phyloP scores from a whole-genome alignment of 2,113 vertebrate species.

The Aptenodytes patagonicus region DNA sequence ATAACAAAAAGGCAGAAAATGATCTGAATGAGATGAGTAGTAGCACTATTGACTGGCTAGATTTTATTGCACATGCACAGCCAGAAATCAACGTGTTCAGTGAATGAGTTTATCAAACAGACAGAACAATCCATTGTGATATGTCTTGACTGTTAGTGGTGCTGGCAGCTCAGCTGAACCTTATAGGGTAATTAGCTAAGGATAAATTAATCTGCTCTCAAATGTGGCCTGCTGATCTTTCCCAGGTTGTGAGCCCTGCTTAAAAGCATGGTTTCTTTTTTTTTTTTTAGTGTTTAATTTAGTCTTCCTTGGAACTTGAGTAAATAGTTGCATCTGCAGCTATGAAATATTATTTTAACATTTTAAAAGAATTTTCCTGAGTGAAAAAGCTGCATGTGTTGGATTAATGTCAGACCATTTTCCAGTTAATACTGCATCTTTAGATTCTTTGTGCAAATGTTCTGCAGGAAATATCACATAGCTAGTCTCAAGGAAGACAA shows the following conservation, averaged over 20 bases:
- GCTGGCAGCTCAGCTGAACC: conserved; percentile 43
- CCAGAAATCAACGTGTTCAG: conserved; percentile 24
- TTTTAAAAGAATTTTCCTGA: neutral
- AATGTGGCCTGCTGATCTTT: neutral
- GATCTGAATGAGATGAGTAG: neutral
- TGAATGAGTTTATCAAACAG: conserved; percentile 25
- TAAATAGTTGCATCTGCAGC: neutral
- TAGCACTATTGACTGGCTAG: neutral
- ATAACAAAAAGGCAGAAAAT: neutral
- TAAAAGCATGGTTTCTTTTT: neutral
- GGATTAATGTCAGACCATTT: neutral
- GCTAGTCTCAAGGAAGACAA: conserved; percentile 39
- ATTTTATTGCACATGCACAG: conserved; percentile 7
- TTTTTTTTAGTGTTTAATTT: neutral
- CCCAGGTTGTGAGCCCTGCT: neutral
- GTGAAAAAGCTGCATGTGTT: neutral
- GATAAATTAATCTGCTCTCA: conserved; percentile 55
- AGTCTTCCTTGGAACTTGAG: neutral
- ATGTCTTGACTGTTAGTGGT: conserved; percentile 33
- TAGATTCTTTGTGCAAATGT: conserved; percentile 17
- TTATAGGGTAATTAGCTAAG: conserved; percentile 44
- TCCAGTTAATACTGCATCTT: neutral
- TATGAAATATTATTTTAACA: neutral
- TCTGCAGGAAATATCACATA: conserved; percentile 43
- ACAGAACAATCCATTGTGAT: conserved; percentile 41